Conservation (phyloP, 2,797 vertebrate genomes). For the Cossypha dichroa region DNA sequence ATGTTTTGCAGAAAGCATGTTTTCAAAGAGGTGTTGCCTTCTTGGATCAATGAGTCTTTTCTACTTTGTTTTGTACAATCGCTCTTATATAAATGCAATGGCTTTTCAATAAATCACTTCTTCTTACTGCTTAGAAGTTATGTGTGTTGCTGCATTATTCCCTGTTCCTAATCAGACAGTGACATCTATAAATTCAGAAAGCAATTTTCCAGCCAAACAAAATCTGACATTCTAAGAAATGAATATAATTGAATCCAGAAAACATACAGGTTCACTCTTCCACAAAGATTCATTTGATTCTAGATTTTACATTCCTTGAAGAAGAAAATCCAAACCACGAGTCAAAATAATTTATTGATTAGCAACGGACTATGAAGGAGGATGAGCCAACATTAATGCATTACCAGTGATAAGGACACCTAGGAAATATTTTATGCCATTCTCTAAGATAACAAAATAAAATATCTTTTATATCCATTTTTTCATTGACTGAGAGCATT, state of each 20-base stretch:
- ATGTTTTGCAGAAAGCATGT: too few relatives aligned
- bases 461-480: neutral
- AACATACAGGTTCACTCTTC: neutral
- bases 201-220: neutral
- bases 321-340: neutral
- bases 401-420: conserved; percentile 21
- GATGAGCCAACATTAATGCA: neutral
- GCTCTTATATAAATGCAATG: too few relatives aligned
- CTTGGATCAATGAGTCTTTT: too few relatives aligned
- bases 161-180: too few relatives aligned
- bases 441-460: conserved; percentile 31
- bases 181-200: neutral
- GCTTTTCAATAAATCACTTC: too few relatives aligned
- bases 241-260: neutral
- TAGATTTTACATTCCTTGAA: neutral
- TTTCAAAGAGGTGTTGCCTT: too few relatives aligned
- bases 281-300: conserved; percentile 3
- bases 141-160: too few relatives aligned
- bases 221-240: neutral
- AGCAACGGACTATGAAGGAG: neutral
- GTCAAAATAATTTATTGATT: conserved; percentile 36
- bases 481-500: conserved; percentile 1
- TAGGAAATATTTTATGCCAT: neutral
- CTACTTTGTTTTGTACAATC: too few relatives aligned
- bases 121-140: too few relatives aligned